Evolutionary conservation across 2,113 vertebrate species (phyloP), one percentile per base, ranked within the genome.

Genomic region (Heloderma charlesbogerti): DNA sequence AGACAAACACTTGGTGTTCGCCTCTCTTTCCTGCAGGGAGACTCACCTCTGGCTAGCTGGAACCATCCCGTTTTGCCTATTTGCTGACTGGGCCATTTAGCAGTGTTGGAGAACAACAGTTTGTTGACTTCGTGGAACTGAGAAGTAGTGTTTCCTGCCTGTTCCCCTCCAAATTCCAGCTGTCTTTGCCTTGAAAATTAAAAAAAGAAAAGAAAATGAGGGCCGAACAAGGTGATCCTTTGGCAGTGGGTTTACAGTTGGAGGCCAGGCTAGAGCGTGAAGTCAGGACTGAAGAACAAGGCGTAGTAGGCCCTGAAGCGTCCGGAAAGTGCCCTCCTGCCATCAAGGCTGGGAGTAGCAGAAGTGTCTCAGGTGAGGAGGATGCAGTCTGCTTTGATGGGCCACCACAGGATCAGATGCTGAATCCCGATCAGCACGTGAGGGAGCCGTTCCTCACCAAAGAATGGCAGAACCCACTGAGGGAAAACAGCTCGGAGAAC

Each of bases 181-280:
- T 20, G 79, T 34, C n/a, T 34, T 82, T 29, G n/a, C 13, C n/a
- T 51, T 57, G 48, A 51, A 43, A 43, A 63, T 60, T 8, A 51
- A 51, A 51, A 51, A 54, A 31, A 37, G 45, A 79, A 48, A 45
- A n/a, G 43, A 87, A 66, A n/a, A 88, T 88, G 87, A 80, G 87
- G 63, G 87, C 75, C 2, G 87, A 88, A 20, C 77, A 88, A 69
- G 87, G 87, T 0, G 77, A 88, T 67, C 77, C 87, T 2, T 25
- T 80, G 31, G 60, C 87, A 6, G 7, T 3, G 1, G 60, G 87
- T 16, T 60, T 77, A 4, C 75, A 88, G 31, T 67, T 51, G 31
- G 75, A 88, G 16, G 85, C 69, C 2, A 10, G 2, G 2, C 20
- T 75, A 22, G 85, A 87, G 27, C 54, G 10, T 8, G n/a, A 63